Percentiles rank a stretch among this genome's conserved stretches.
Conservation (phyloP, 2,888 invertebrate genomes). For the Harmothoe impar region DNA sequence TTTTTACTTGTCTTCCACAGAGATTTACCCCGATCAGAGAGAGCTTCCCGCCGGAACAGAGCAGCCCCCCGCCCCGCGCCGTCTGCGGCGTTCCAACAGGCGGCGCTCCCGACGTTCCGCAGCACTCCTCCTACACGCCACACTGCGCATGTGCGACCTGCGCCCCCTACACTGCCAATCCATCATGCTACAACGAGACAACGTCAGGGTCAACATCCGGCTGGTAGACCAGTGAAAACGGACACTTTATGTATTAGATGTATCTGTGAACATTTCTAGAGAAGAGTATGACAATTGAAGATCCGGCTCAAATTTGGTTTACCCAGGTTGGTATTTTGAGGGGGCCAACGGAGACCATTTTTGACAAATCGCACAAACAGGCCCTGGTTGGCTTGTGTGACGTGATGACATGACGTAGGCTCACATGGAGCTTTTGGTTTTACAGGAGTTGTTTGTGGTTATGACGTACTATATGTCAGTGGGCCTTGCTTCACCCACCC, state of each 20-base stretch:
- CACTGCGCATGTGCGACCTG: constrained; percentile 55
- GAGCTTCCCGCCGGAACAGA: background rate
- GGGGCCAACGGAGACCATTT: background rate
- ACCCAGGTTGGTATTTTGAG: background rate
- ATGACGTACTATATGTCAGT: too few relatives aligned
- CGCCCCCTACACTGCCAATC: background rate
- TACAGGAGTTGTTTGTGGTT: too few relatives aligned
- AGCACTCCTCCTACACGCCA: constrained; percentile 43
- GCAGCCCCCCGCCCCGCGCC: background rate
- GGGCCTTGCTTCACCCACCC: too few relatives aligned
- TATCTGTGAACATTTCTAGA: background rate
- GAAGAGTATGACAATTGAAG: background rate
- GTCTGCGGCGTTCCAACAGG: background rate
- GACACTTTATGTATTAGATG: background rate
- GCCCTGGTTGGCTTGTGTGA: too few relatives aligned
- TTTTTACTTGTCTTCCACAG: background rate
- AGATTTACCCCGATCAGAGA: constrained; percentile 2
- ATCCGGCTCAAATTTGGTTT: background rate
- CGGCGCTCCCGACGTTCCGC: constrained; percentile 17
- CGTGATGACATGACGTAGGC: too few relatives aligned
- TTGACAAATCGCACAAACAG: too few relatives aligned
- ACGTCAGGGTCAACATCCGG: background rate
- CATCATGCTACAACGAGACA: constrained; percentile 31
- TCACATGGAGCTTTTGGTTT: too few relatives aligned
- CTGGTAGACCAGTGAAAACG: constrained; percentile 49